Evolutionary conservation across 1,140 invertebrate genomes (phyloP).

Genomic region (Tachypleus tridentatus): DNA sequence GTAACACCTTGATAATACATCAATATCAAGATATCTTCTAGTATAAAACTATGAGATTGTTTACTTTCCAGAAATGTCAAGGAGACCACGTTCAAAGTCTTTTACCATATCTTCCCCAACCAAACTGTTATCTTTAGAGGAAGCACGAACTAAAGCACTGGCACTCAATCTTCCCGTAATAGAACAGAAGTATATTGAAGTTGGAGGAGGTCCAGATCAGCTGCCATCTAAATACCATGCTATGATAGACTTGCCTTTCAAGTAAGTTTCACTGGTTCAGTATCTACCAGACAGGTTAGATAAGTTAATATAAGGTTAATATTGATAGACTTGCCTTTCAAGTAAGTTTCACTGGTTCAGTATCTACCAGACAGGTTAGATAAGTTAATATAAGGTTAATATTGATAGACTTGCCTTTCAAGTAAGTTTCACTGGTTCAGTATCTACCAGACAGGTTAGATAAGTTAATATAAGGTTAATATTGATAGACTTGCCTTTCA

Average conservation of each 20-base stretch:
- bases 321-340: constrained; percentile 32
- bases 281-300: too few relatives aligned
- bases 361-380: too few relatives aligned
- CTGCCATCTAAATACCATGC: constrained; percentile 85
- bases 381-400: too few relatives aligned
- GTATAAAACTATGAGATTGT: too few relatives aligned
- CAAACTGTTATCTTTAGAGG: constrained; percentile 18
- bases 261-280: constrained; percentile 1
- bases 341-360: constrained; percentile 1
- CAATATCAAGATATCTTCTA: too few relatives aligned
- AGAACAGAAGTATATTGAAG: constrained; percentile 73
- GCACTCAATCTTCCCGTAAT: constrained; percentile 27
- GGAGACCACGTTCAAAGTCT: constrained; percentile 13
- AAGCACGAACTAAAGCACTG: constrained; percentile 46
- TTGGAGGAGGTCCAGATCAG: constrained; percentile 75
- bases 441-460: too few relatives aligned
- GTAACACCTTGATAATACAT: too few relatives aligned
- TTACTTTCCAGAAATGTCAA: too few relatives aligned
- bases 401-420: constrained; percentile 32
- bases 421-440: constrained; percentile 1
- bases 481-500: constrained; percentile 32
- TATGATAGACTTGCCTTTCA: constrained; percentile 36
- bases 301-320: too few relatives aligned
- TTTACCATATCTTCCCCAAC: constrained; percentile 18
- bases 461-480: too few relatives aligned